Conservation (phyloP, 2,113 vertebrate species). For the Oreochromis tanganicae region DNA sequence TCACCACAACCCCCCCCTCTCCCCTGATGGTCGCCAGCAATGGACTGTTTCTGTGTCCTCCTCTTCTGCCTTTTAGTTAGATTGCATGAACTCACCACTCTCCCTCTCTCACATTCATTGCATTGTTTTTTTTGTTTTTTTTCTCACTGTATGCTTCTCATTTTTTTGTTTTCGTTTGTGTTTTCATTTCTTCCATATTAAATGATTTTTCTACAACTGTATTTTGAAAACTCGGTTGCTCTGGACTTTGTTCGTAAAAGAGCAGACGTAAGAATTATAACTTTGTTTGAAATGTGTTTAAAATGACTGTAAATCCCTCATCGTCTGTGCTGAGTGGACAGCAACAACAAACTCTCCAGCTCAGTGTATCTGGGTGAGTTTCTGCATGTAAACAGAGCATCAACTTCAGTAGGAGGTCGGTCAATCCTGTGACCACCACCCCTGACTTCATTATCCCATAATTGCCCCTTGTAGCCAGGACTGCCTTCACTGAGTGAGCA, state of each 20-base stretch:
- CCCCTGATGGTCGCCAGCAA: not conserved
- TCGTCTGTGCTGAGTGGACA: slow-evolving; percentile 30
- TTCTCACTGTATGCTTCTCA: not conserved
- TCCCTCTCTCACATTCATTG: not conserved
- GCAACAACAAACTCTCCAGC: slow-evolving; percentile 13
- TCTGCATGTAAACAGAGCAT: not conserved
- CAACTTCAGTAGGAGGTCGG: not conserved
- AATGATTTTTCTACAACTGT: not conserved
- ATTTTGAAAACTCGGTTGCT: not conserved
- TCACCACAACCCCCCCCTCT: not conserved
- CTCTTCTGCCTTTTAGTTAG: not conserved
- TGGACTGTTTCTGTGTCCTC: not conserved
- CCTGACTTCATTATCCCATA: not conserved
- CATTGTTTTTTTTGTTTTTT: not conserved
- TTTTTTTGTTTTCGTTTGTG: not conserved
- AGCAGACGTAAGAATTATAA: not conserved
- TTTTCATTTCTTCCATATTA: not conserved
- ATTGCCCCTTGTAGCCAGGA: not conserved
- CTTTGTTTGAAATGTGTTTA: not conserved
- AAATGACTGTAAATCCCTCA: not conserved
- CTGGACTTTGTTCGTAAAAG: not conserved
- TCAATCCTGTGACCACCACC: not conserved
- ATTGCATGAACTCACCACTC: not conserved
- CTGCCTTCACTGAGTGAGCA: slow-evolving; percentile 38
- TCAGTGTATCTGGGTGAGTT: slow-evolving; percentile 53